Evolutionary conservation across 1,140 invertebrate species (phyloP).

Genomic region (Hetaerina americana): DNA sequence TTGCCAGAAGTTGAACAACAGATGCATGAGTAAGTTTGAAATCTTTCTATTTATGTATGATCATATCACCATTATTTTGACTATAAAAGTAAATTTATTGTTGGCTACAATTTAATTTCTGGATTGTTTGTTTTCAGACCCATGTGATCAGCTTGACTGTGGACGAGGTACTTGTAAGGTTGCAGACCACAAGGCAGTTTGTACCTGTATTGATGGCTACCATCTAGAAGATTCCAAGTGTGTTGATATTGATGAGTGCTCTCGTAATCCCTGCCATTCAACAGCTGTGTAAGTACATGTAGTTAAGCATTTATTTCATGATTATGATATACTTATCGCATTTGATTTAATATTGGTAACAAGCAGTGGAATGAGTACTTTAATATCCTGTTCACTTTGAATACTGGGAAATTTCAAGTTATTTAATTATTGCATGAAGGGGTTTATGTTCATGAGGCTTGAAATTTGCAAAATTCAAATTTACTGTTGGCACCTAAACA

Average conservation of each 20-base stretch:
- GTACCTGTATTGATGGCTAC: conserved; percentile 63
- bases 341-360: too few relatives aligned
- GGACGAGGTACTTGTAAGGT: conserved; percentile 58
- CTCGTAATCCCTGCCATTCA: conserved; percentile 56
- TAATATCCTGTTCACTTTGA: too few relatives aligned
- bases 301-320: neutral
- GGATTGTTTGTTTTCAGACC: conserved; percentile 38
- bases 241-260: conserved; percentile 70
- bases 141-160: conserved; percentile 58
- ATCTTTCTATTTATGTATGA: neutral
- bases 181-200: conserved; percentile 51
- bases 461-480: too few relatives aligned
- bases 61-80: neutral
- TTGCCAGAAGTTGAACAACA: conserved; percentile 58
- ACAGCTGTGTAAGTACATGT: conserved; percentile 43
- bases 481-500: too few relatives aligned
- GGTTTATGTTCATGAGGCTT: too few relatives aligned
- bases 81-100: neutral
- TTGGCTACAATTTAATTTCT: conserved; percentile 8
- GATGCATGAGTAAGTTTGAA: conserved; percentile 51
- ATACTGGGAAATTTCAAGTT: neutral
- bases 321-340: neutral
- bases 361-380: too few relatives aligned
- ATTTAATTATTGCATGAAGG: too few relatives aligned
- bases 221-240: conserved; percentile 50